Percentiles rank a stretch among this genome's conserved stretches.
Conservation (phyloP, 2,888 invertebrate species). For the Noctua comes region DNA sequence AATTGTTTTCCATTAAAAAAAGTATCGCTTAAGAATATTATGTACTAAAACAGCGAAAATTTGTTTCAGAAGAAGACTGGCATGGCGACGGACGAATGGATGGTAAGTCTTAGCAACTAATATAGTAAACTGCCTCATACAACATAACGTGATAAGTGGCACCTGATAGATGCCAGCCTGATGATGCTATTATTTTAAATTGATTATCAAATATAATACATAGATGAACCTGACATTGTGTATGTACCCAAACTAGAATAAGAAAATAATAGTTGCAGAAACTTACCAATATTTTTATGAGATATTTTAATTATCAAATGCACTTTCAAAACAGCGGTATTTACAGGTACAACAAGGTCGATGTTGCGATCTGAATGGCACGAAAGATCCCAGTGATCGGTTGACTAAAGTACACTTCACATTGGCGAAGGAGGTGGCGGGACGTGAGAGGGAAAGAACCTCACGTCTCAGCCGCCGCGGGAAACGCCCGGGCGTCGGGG, state of each 20-base stretch:
- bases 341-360: neutral
- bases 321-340: neutral
- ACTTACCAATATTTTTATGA: neutral
- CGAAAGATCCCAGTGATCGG: neutral
- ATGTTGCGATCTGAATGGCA: neutral
- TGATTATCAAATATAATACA: too few species aligned
- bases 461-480: too few species aligned
- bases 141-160: conserved; percentile 34
- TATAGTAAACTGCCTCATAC: conserved; percentile 11
- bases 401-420: neutral
- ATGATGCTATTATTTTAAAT: too few species aligned
- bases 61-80: conserved; percentile 92
- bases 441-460: too few species aligned
- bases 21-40: neutral
- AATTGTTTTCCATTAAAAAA: neutral
- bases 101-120: conserved; percentile 76
- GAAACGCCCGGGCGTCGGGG: too few species aligned
- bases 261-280: conserved; percentile 1
- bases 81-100: conserved; percentile 89
- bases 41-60: conserved; percentile 62
- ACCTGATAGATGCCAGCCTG: neutral
- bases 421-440: too few species aligned
- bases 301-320: neutral
- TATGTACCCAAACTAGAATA: neutral
- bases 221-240: neutral